Conservation (phyloP, 2,888 invertebrate species). For the Himalopsyche kuldschensis region DNA sequence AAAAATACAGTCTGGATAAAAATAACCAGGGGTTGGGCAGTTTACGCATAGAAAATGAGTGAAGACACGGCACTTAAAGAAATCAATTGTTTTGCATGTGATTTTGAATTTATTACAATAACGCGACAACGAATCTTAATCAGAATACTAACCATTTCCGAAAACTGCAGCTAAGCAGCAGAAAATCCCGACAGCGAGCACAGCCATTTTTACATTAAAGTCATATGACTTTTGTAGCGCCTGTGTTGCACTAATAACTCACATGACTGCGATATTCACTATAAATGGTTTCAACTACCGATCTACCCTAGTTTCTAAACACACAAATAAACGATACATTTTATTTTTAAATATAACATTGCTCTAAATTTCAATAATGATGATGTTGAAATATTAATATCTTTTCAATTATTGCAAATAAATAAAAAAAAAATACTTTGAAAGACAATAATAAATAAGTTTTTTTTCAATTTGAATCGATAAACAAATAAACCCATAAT, state of each 20-base stretch:
- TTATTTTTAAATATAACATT: too few species aligned
- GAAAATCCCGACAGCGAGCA: slow-evolving; percentile 18
- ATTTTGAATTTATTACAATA: background rate
- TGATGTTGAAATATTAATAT: too few species aligned
- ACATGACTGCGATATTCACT: background rate
- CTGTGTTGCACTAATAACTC: slow-evolving; percentile 4
- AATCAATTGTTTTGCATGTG: background rate
- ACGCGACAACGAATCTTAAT: background rate
- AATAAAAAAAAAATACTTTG: too few species aligned
- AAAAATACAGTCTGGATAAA: slow-evolving; percentile 3
- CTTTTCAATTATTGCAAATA: too few species aligned
- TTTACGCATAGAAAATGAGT: background rate
- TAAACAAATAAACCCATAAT: too few species aligned
- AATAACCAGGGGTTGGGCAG: slow-evolving; percentile 20
- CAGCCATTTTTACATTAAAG: slow-evolving; percentile 33
- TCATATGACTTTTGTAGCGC: slow-evolving; percentile 27
- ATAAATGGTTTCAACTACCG: background rate
- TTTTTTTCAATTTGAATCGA: too few species aligned
- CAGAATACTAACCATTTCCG: slow-evolving; percentile 13
- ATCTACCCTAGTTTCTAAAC: background rate
- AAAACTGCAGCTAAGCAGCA: slow-evolving; percentile 17
- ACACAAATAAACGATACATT: background rate
- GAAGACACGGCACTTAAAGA: background rate
- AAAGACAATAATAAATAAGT: too few species aligned
- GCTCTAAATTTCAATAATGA: background rate